Evolutionary conservation across 2,888 invertebrate genomes (phyloP).

Genomic region (Eurois occulta): DNA sequence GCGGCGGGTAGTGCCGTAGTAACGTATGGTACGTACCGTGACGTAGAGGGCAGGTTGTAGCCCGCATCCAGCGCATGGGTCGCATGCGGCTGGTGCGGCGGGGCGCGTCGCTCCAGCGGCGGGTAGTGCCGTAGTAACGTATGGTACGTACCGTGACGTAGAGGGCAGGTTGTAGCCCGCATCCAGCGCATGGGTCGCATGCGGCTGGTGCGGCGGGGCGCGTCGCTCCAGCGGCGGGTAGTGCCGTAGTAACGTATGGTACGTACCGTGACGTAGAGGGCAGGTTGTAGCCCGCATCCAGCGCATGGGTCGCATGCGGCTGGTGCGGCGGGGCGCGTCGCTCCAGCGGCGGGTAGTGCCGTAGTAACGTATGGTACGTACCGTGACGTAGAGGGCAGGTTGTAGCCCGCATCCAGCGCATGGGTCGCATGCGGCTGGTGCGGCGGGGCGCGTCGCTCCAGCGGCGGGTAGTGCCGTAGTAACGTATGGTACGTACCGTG

Average conservation of each 20-base stretch:
- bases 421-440: conserved; percentile 59
- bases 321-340: conserved; percentile 61
- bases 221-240: conserved; percentile 73
- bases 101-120: conserved; percentile 70
- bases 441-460: conserved; percentile 69
- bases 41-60: conserved; percentile 85
- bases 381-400: conserved; percentile 82
- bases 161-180: conserved; percentile 82
- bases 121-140: conserved; percentile 72
- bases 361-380: conserved; percentile 44
- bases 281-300: conserved; percentile 78
- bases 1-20: conserved; percentile 74
- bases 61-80: conserved; percentile 72
- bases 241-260: conserved; percentile 65
- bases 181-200: conserved; percentile 70
- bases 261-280: conserved; percentile 78
- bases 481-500: no score
- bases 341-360: conserved; percentile 75
- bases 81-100: conserved; percentile 50
- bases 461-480: conserved; percentile 74
- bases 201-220: conserved; percentile 51
- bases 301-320: conserved; percentile 64
- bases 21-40: no score
- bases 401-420: conserved; percentile 75
- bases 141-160: conserved; percentile 67